Percentiles rank a stretch among this genome's conserved stretches.
Conservation (phyloP, 2,797 vertebrate genomes). For the Brachyrhaphis roseni region DNA sequence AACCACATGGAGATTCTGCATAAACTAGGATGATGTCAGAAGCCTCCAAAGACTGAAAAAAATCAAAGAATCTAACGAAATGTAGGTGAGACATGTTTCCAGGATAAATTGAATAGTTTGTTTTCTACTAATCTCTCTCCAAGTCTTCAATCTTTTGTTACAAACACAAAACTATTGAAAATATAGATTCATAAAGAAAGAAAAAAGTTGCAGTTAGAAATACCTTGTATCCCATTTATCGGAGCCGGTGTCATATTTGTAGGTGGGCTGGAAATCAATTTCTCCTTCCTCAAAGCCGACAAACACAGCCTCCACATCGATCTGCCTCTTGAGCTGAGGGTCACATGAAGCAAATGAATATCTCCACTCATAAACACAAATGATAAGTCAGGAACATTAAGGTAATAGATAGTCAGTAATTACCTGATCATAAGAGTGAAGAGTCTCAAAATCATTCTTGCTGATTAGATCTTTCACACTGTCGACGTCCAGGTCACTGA, state of each 20-base stretch:
- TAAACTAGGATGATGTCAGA: constrained; percentile 5
- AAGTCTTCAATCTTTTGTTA: not conserved
- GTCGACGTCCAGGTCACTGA: constrained; percentile 89
- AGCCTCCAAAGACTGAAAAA: not conserved
- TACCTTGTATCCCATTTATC: constrained; percentile 98
- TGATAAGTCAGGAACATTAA: not conserved
- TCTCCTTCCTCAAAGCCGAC: constrained; percentile 91
- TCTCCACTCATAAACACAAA: not conserved
- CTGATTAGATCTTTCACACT: constrained; percentile 89
- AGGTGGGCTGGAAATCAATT: constrained; percentile 95
- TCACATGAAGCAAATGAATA: constrained; percentile 22
- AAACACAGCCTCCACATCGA: constrained; percentile 89
- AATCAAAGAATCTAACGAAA: not conserved
- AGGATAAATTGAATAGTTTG: not conserved
- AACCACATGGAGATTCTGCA: not conserved
- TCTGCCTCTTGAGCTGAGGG: constrained; percentile 90
- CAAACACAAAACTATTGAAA: not conserved
- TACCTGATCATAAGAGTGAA: constrained; percentile 92
- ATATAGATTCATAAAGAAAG: not conserved
- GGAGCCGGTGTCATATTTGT: constrained; percentile 95
- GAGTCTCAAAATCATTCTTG: constrained; percentile 86
- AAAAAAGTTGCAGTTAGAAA: constrained; percentile 10
- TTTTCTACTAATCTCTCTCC: constrained; percentile 1
- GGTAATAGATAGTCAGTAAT: not conserved
- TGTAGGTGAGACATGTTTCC: not conserved